phyloP scores from a whole-genome alignment of 2,797 vertebrate genomes.

The Simalia tracyae region DNA sequence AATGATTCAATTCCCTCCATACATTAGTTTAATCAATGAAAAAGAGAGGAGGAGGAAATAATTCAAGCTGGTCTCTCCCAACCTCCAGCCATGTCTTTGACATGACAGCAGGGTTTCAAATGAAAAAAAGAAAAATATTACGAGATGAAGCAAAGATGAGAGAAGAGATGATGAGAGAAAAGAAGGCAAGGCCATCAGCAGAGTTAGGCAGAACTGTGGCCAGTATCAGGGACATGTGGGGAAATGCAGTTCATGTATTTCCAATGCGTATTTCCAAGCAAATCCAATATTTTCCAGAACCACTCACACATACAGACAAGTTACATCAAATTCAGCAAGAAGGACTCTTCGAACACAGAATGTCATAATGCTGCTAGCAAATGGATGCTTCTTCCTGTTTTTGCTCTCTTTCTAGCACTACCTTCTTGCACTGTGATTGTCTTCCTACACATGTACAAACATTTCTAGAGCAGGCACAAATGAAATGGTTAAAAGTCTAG shows the following conservation, averaged over 20 bases:
- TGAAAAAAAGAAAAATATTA: not conserved
- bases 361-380: not conserved
- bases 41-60: not conserved
- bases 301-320: not conserved
- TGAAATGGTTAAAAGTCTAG: not conserved
- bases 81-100: not conserved
- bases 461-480: not conserved
- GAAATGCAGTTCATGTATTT: not conserved
- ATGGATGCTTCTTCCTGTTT: not conserved
- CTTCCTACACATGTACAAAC: not conserved
- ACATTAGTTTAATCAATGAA: not conserved
- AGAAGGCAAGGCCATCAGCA: not conserved
- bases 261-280: not conserved
- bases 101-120: not conserved
- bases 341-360: not conserved
- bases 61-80: not conserved
- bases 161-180: not conserved
- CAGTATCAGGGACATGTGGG: not conserved
- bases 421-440: not conserved
- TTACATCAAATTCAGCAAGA: not conserved
- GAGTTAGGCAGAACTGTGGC: not conserved
- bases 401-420: not conserved
- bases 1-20: not conserved
- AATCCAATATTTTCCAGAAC: not conserved
- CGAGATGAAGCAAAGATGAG: not conserved